Evolutionary conservation across 2,888 invertebrate genomes (phyloP).

Genomic region (Caenorhabditis parvicauda): DNA sequence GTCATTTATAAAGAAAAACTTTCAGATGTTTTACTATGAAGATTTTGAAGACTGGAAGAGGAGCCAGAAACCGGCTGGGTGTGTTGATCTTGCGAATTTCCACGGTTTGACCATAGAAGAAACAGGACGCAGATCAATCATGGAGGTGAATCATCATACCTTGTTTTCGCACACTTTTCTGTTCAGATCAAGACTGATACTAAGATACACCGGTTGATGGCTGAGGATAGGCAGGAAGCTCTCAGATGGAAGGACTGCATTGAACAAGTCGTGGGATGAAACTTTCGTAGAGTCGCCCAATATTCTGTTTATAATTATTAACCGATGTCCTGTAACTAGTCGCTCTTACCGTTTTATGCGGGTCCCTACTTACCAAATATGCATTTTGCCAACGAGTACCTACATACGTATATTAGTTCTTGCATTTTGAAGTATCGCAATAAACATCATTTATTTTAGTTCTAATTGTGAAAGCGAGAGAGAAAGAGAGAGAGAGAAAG

Average conservation of each 20-base stretch:
- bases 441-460: too few relatives aligned
- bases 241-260: slow-evolving; percentile 25
- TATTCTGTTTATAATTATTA: too few relatives aligned
- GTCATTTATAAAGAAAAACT: too few relatives aligned
- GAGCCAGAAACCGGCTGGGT: slow-evolving; percentile 16
- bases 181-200: slow-evolving; percentile 19
- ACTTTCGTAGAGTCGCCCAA: too few relatives aligned
- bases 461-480: too few relatives aligned
- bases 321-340: too few relatives aligned
- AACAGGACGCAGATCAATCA: slow-evolving; percentile 14
- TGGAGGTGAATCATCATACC: slow-evolving; percentile 3
- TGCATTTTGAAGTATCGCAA: too few relatives aligned
- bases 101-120: slow-evolving; percentile 12
- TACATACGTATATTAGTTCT: too few relatives aligned
- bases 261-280: slow-evolving; percentile 17
- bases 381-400: too few relatives aligned
- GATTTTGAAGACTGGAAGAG: slow-evolving; percentile 23
- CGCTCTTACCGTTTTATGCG: too few relatives aligned
- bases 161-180: not conserved
- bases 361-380: too few relatives aligned
- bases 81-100: slow-evolving; percentile 19
- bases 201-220: slow-evolving; percentile 12
- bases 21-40: slow-evolving; percentile 22
- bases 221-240: slow-evolving; percentile 21
- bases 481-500: too few relatives aligned